These are phyloP conservation scores for Pristionchus arcanus DNA, from an alignment of 2,888 invertebrate species.

Conservation along the genomic window DNA sequence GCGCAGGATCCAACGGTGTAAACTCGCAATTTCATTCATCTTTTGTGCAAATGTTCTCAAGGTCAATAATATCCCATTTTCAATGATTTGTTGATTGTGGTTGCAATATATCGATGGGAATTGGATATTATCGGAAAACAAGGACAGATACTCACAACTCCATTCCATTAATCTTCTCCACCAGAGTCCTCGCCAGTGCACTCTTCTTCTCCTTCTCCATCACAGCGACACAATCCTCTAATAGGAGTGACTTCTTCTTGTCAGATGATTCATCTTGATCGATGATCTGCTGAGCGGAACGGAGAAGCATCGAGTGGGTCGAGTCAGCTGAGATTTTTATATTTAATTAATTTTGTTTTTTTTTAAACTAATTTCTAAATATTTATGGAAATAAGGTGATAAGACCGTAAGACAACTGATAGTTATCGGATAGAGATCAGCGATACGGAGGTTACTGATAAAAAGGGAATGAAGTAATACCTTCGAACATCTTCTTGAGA, in stretches of 20 bases:
- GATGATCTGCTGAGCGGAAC: neutral
- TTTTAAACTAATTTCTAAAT: too few species aligned
- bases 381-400: too few species aligned
- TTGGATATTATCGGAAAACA: too few species aligned
- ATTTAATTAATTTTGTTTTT: neutral
- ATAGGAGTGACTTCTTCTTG: neutral
- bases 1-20: too few species aligned
- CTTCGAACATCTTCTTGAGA: conserved; percentile 25
- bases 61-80: too few species aligned
- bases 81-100: too few species aligned
- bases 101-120: too few species aligned
- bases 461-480: neutral
- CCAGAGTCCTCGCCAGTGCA: neutral
- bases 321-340: neutral
- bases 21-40: too few species aligned
- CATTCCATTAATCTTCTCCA: conserved; percentile 10
- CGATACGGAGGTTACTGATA: too few species aligned
- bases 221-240: neutral
- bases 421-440: too few species aligned
- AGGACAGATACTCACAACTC: neutral
- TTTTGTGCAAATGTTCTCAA: too few species aligned
- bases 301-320: neutral
- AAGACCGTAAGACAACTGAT: too few species aligned
- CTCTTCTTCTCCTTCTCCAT: neutral
- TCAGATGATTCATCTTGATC: neutral